Evolutionary conservation across 2,113 vertebrate species (phyloP).

Genomic region (Chionomys nivalis): DNA sequence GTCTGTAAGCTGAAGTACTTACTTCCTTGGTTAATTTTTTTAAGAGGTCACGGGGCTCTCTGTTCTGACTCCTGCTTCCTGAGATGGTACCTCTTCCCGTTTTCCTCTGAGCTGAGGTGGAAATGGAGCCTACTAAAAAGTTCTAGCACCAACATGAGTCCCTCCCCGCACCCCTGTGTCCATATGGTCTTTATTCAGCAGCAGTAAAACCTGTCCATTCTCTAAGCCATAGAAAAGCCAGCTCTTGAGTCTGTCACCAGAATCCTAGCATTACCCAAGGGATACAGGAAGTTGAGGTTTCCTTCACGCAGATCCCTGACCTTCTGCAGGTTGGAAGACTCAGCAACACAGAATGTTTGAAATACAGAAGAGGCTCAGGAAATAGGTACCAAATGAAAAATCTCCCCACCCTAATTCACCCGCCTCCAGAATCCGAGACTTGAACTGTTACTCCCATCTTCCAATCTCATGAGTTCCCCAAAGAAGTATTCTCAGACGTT

Average conservation of each 20-base stretch:
- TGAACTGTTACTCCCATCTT: not conserved
- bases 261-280: not conserved
- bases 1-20: not conserved
- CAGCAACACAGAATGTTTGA: not conserved
- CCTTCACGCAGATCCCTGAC: not conserved
- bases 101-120: not conserved
- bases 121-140: not conserved
- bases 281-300: not conserved
- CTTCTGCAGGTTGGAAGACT: not conserved
- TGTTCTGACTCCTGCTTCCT: not conserved
- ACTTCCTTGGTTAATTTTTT: not conserved
- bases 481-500: not conserved
- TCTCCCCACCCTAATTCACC: not conserved
- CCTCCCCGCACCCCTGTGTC: not conserved
- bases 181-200: not conserved
- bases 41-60: not conserved
- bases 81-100: not conserved
- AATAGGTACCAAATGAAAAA: not conserved
- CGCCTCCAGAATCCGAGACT: not conserved
- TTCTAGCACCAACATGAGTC: not conserved
- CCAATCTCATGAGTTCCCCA: not conserved
- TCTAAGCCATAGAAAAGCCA: not conserved
- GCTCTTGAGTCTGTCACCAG: not conserved
- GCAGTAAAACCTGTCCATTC: slow-evolving; percentile 20
- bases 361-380: not conserved